Percentiles rank a stretch among this genome's conserved stretches.
phyloP scores from a whole-genome alignment of 2,113 vertebrate genomes.

The Ptilorrhoa leucosticta region DNA sequence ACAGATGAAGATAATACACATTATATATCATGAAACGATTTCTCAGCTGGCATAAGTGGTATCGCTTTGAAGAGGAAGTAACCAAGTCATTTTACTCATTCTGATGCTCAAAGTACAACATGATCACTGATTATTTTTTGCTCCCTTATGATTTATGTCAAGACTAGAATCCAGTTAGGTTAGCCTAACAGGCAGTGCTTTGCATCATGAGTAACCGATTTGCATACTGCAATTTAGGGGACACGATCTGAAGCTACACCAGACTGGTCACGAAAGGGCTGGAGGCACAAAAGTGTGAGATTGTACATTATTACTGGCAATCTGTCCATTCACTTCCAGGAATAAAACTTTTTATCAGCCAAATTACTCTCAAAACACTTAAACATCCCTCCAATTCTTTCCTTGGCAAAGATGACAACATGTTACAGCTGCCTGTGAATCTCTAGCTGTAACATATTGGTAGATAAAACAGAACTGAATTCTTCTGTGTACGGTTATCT shows the following conservation, averaged over 20 bases:
- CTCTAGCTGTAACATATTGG: not conserved
- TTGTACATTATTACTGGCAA: not conserved
- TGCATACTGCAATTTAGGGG: not conserved
- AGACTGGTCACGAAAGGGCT: not conserved
- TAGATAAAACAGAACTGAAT: not conserved
- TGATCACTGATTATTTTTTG: not conserved
- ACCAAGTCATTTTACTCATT: not conserved
- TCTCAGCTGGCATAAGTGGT: not conserved
- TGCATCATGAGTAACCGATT: not conserved
- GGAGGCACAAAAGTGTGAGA: not conserved
- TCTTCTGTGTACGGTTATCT: not conserved
- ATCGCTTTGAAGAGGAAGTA: not conserved
- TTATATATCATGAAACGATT: not conserved
- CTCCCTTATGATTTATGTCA: not conserved
- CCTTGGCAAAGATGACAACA: not conserved
- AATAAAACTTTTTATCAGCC: slow-evolving; percentile 14
- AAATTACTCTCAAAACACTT: not conserved
- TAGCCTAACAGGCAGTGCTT: not conserved
- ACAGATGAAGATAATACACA: not conserved
- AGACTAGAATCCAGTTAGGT: not conserved
- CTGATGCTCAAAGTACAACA: not conserved
- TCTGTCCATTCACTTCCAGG: not conserved
- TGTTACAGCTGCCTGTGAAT: not conserved
- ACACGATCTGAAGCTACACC: not conserved
- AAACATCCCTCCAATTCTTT: not conserved